Conservation (phyloP, 2,113 vertebrate species). For the Sander lucioperca region DNA sequence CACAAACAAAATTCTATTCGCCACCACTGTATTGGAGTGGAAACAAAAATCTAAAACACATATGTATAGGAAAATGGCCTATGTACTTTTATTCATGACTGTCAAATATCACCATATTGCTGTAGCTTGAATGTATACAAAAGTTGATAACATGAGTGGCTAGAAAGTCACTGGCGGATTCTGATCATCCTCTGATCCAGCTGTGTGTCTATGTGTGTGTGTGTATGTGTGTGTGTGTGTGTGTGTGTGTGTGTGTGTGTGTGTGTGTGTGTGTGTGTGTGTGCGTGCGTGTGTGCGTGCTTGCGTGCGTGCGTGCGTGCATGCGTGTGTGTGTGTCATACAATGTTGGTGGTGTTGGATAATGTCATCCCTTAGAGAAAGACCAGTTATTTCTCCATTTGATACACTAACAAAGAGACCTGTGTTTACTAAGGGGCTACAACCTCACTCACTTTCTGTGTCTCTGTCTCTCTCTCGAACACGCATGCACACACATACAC, state of each 20-base stretch:
- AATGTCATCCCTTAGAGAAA: conserved; percentile 7
- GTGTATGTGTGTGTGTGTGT: not conserved
- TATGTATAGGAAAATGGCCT: not conserved
- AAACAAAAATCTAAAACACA: not conserved
- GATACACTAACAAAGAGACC: conserved; percentile 19
- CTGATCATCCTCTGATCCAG: not conserved
- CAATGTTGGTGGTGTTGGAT: not conserved
- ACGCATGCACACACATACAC: not conserved
- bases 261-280: not conserved
- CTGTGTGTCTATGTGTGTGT: not conserved
- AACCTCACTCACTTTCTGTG: not conserved
- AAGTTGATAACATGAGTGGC: not conserved
- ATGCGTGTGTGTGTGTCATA: not conserved
- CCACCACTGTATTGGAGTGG: too few species aligned
- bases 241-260: not conserved
- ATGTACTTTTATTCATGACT: not conserved
- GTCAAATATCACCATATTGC: not conserved
- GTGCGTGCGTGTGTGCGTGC: not conserved
- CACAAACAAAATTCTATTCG: too few species aligned
- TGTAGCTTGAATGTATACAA: not conserved
- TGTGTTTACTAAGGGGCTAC: conserved; percentile 17
- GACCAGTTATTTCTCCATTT: conserved; percentile 1
- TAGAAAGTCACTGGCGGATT: not conserved
- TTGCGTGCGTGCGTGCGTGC: not conserved
- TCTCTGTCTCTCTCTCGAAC: not conserved